Conservation (phyloP, 2,888 invertebrate species). For the Nymphalis urticae region DNA sequence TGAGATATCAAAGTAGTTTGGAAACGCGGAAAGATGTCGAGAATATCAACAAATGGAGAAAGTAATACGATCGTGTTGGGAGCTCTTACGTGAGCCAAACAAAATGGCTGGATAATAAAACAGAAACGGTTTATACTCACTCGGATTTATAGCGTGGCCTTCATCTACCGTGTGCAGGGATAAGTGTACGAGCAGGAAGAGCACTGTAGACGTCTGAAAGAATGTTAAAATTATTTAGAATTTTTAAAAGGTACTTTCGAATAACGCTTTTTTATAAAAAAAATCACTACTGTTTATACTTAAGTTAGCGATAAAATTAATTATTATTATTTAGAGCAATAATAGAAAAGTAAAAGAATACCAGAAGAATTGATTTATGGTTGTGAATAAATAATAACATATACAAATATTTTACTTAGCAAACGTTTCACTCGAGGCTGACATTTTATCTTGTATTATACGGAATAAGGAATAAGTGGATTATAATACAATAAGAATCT, state of each 20-base stretch:
- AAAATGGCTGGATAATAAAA: conserved; percentile 23
- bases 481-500: conserved; percentile 37
- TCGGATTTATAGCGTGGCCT: conserved; percentile 74
- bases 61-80: conserved; percentile 25
- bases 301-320: too few relatives aligned
- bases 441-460: conserved; percentile 8
- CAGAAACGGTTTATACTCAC: conserved; percentile 52
- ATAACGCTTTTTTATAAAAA: too few relatives aligned
- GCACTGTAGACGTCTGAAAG: conserved; percentile 66
- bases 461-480: conserved; percentile 25
- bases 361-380: too few relatives aligned
- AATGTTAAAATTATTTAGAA: not conserved
- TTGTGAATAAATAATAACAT: too few relatives aligned
- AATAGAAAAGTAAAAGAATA: too few relatives aligned
- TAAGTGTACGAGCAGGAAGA: conserved; percentile 71
- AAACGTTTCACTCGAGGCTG: not conserved
- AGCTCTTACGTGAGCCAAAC: conserved; percentile 24
- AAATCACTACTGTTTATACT: too few relatives aligned
- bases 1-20: conserved; percentile 10
- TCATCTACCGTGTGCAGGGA: conserved; percentile 77
- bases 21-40: conserved; percentile 11
- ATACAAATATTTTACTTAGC: too few relatives aligned
- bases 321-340: too few relatives aligned
- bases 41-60: conserved; percentile 16
- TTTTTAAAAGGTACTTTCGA: not conserved